Base-by-base conservation (phyloP, 2,888 invertebrate genomes). In the Microchrysa polita region DNA sequence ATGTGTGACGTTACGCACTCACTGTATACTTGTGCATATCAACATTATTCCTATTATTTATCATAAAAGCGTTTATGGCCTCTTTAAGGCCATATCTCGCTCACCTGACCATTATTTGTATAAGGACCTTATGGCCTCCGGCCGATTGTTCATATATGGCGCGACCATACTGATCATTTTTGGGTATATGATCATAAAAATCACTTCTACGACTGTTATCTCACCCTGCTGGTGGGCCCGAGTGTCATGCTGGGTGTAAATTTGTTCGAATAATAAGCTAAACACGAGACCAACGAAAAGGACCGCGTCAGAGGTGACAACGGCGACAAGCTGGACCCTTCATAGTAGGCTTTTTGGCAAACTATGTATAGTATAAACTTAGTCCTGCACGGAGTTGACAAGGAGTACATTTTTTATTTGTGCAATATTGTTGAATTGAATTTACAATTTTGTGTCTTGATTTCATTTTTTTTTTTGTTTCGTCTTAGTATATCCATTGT, bases 201-300 rank as follows among this genome's bases (percentile, higher is more conserved):
- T 34, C 5, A n/a, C n/a, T n/a, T n/a, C n/a, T n/a, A n/a, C n/a
- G n/a, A n/a, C n/a, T n/a, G n/a, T n/a, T n/a, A n/a, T 40, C 18
- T 20, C 22, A 57, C 65, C 65, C 65, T 65, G 65, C n/a, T n/a
- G n/a, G n/a, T 65, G 65, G 69, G 69, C 40, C 27, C 7, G 27
- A n/a, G 34, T 69, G 57, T 72, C 74, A 72, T 67, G 74, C 74
- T 72, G 74, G 44, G 74, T 55, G 52, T 69, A 74, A 74, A 72
- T 74, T 74, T 72, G 72, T 72, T 59, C 67, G 72, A 52, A 65
- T 57, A 72, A 69, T 57, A 69, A 44, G 16, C 12, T 12, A 65
- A 65, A 55, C 69, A 69, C 69, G 69, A 55, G 65, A 65, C 65
- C 48, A 65, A 65, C 44, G 40, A 27, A 22, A 53, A 18, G 22